Evolutionary conservation across 2,888 invertebrate species (phyloP).

Genomic region (Cataglyphis livida): DNA sequence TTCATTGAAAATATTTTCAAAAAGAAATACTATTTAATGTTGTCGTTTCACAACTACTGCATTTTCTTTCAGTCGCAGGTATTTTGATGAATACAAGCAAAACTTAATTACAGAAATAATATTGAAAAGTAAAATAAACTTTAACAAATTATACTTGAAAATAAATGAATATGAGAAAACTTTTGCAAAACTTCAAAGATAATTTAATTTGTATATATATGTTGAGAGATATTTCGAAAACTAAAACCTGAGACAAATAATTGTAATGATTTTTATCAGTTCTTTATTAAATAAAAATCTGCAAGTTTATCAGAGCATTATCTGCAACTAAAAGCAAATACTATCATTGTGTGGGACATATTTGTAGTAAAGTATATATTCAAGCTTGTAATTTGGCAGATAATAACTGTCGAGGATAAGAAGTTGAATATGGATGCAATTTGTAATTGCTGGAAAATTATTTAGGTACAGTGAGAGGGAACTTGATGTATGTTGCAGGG

Average conservation of each 20-base stretch:
- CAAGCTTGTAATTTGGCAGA: slow-evolving; percentile 1
- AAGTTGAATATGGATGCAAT: slow-evolving; percentile 59
- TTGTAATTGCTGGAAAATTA: slow-evolving; percentile 58
- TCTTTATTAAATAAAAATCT: background rate
- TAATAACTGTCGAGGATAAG: slow-evolving; percentile 1
- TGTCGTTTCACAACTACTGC: background rate
- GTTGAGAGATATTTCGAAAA: background rate
- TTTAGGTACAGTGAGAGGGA: slow-evolving; percentile 77
- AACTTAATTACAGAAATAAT: background rate
- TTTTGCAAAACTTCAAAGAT: background rate
- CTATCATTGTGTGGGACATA: background rate
- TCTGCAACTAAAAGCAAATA: slow-evolving; percentile 7
- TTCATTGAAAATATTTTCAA: background rate
- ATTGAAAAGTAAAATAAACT: background rate
- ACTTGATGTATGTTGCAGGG: slow-evolving; percentile 83
- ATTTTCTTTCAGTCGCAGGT: background rate
- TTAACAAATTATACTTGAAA: slow-evolving; percentile 3
- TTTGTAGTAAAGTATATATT: background rate
- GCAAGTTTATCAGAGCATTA: background rate
- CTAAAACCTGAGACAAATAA: background rate
- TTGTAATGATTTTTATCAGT: background rate
- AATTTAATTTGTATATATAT: too few relatives aligned
- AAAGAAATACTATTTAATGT: background rate
- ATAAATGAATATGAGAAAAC: background rate
- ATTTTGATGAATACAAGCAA: background rate